Percentiles rank a stretch among this genome's conserved stretches.
These are phyloP conservation scores for Sebastes taczanowskii DNA, from an alignment of 2,797 vertebrate genomes.

Conservation along the genomic window DNA sequence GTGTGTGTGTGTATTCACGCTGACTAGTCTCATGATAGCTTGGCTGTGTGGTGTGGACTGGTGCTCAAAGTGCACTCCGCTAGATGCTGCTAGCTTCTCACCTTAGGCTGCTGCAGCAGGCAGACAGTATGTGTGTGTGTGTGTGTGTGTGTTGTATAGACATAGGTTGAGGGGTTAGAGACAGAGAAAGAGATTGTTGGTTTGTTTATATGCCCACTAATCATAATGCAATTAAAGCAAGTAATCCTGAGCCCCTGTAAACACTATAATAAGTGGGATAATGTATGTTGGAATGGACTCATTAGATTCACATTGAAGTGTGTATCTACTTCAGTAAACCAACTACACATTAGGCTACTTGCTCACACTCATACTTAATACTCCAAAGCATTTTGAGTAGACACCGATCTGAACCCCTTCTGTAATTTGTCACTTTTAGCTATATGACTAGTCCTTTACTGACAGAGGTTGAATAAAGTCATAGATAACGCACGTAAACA, in stretches of 20 bases:
- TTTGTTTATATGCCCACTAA: not conserved
- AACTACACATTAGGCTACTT: not conserved
- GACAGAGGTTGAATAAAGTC: not conserved
- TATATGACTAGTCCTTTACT: not conserved
- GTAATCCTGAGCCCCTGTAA: not conserved
- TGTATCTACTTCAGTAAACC: not conserved
- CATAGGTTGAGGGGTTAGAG: not conserved
- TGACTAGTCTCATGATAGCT: conserved; percentile 68
- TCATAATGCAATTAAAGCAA: not conserved
- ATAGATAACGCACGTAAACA: not conserved
- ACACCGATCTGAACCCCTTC: not conserved
- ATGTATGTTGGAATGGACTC: not conserved
- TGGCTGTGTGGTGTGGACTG: conserved; percentile 56
- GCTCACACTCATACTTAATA: not conserved
- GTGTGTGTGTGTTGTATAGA: not conserved
- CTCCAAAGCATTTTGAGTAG: not conserved
- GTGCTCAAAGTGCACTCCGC: conserved; percentile 76
- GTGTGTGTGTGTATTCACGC: conserved; percentile 53
- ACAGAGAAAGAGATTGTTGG: not conserved
- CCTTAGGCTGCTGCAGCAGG: conserved; percentile 42
- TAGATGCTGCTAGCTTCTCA: conserved; percentile 40
- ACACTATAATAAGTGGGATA: not conserved
- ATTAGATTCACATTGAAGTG: not conserved
- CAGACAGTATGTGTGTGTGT: not conserved
- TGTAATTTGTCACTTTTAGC: not conserved